Evolutionary conservation across 2,113 vertebrate genomes (phyloP), one percentile per base, ranked within the genome.

Genomic region (Ictalurus punctatus): DNA sequence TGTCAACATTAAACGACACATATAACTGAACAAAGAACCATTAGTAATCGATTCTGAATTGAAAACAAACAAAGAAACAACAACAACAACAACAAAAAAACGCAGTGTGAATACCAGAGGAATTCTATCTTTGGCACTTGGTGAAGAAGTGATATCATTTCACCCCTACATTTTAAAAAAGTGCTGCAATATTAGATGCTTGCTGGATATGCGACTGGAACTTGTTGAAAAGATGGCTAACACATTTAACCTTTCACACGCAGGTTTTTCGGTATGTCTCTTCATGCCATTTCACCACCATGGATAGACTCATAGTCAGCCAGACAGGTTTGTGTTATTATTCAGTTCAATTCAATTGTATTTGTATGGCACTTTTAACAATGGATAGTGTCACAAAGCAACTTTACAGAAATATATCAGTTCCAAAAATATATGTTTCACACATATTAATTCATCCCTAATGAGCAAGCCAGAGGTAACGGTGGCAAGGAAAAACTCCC

Each of bases 141-240:
- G n/a, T 17, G 61, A 44, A 14, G 16, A 34, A 16, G 13, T 7
- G 69, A 78, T 78, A 80, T 59, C 6, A 79, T 87, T 65, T n/a
- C 40, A 80, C 74, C 16, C 10, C 1, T 13, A 52, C 40, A n/a
- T 16, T 52, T 78, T 27, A 37, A 21, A 25, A 76, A 27, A 16
- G 61, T 19, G 73, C 61, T 69, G 82, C 54, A 37, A 54, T 85
- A 76, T 40, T 44, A 84, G 63, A 71, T 56, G 81, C 56, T 78
- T 13, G 6, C 74, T 21, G 56, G 16, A 44, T 52, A 34, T 30
- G 74, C 7, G 37, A 59, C 65, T 30, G 21, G 56, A 63, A 30
- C 61, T 27, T 78, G 37, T 17, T 79, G 86, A 52, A 79, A 65
- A 79, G 58, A 65, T n/a, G 5, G 1, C 21, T 6, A 79, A 9